These are phyloP conservation scores for Drosophila gaucha DNA, from an alignment of 2,888 invertebrate species.

Conservation along the genomic window DNA sequence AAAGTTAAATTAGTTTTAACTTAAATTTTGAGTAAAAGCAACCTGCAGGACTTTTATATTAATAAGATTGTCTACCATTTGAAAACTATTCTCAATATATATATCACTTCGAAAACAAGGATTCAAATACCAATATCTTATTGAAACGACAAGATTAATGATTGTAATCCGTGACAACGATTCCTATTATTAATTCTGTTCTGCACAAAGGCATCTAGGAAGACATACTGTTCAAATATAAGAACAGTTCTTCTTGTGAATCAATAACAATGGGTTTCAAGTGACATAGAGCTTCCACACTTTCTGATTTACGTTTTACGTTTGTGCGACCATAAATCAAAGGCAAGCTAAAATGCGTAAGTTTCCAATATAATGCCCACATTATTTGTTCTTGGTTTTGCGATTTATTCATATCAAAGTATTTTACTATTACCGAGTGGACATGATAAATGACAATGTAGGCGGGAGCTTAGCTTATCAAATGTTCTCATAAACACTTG, in stretches of 20 bases:
- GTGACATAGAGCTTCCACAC: neutral
- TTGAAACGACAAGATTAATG: neutral
- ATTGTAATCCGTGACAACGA: too few relatives aligned
- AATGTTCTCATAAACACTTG: neutral
- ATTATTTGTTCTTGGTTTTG: slow-evolving; percentile 22
- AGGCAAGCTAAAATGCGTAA: neutral
- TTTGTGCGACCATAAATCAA: neutral
- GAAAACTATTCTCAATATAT: neutral
- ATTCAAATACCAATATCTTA: neutral
- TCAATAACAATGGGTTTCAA: neutral
- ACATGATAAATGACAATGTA: slow-evolving; percentile 39
- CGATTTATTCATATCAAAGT: slow-evolving; percentile 19
- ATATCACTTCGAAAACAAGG: neutral
- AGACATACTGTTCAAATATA: neutral
- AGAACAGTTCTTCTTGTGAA: neutral
- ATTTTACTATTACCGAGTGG: slow-evolving; percentile 16
- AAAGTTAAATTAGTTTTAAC: slow-evolving; percentile 33
- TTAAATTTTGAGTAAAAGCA: neutral
- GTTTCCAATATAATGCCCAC: slow-evolving; percentile 12
- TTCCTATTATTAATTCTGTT: too few relatives aligned
- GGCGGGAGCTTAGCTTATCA: slow-evolving; percentile 12
- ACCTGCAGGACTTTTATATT: neutral
- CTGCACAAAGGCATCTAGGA: neutral
- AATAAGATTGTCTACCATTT: too few relatives aligned
- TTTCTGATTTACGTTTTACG: too few relatives aligned